Percentiles rank a stretch among this genome's conserved stretches.
Conservation (phyloP, 2,113 vertebrate species). For the Melospiza georgiana region DNA sequence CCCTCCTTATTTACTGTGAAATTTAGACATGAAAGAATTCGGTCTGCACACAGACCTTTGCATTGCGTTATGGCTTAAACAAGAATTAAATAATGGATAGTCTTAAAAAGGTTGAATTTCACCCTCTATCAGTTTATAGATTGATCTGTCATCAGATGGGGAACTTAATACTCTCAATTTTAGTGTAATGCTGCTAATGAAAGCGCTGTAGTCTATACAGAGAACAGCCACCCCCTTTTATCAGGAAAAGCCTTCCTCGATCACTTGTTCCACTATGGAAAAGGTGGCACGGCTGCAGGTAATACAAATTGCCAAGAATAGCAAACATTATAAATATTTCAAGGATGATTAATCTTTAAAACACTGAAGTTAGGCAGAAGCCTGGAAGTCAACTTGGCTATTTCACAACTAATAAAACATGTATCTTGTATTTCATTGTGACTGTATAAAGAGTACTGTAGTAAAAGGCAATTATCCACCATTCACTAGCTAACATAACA, state of each 20-base stretch:
- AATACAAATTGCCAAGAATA: slow-evolving; percentile 51
- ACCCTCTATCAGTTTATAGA: slow-evolving; percentile 35
- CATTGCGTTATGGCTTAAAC: neutral
- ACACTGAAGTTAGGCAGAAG: slow-evolving; percentile 58
- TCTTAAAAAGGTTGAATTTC: slow-evolving; percentile 32
- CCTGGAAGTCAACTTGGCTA: slow-evolving; percentile 54
- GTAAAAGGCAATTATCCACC: slow-evolving; percentile 56
- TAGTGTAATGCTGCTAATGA: neutral
- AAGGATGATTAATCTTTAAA: slow-evolving; percentile 70
- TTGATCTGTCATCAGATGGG: neutral
- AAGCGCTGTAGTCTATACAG: neutral
- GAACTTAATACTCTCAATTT: slow-evolving; percentile 27
- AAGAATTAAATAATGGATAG: neutral
- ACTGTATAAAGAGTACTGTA: slow-evolving; percentile 41
- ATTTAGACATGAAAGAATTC: neutral
- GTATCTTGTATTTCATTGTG: slow-evolving; percentile 63
- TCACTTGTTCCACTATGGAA: slow-evolving; percentile 2
- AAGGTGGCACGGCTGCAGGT: slow-evolving; percentile 5
- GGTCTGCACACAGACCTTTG: neutral
- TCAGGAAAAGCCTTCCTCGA: neutral
- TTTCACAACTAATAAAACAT: slow-evolving; percentile 69
- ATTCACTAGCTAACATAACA: slow-evolving; percentile 53
- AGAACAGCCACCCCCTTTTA: neutral
- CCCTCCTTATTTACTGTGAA: neutral
- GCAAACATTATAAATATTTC: slow-evolving; percentile 68